Percentiles rank a stretch among this genome's conserved stretches.
Conservation (phyloP, 30 jellyfish, hydroid and myxozoan species). For the Aurelia sp. region DNA sequence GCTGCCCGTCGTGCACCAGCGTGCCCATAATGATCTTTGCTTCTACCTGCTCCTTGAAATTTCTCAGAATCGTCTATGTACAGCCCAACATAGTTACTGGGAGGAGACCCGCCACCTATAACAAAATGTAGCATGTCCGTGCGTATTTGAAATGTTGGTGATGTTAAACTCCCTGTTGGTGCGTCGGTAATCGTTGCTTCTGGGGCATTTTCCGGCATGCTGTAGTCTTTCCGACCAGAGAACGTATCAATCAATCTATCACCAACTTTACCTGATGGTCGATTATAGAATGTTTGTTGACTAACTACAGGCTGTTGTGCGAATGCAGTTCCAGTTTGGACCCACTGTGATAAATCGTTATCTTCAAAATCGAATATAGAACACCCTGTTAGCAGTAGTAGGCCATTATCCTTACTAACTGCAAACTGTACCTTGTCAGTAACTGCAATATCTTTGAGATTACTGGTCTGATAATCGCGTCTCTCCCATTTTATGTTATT, state of each 20-base stretch:
- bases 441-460: neutral
- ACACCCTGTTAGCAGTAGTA: slow-evolving; percentile 45
- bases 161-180: slow-evolving; percentile 51
- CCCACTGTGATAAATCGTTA: slow-evolving; percentile 36
- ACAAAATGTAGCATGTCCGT: slow-evolving; percentile 36
- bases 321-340: slow-evolving; percentile 59
- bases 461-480: slow-evolving; percentile 6
- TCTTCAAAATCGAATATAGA: slow-evolving; percentile 68
- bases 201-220: slow-evolving; percentile 10
- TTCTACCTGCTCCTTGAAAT: slow-evolving; percentile 23
- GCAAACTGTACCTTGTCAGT: slow-evolving; percentile 4
- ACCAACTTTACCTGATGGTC: slow-evolving; percentile 47
- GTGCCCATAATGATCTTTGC: neutral
- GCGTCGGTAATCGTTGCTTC: slow-evolving; percentile 16
- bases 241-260: slow-evolving; percentile 47
- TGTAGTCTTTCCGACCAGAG: slow-evolving; percentile 25
- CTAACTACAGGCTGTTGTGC: slow-evolving; percentile 44
- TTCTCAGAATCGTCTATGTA: slow-evolving; percentile 26
- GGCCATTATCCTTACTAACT: slow-evolving; percentile 9
- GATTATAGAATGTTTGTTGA: neutral
- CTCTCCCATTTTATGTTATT: neutral
- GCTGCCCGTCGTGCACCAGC: slow-evolving; percentile 12
- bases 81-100: slow-evolving; percentile 29
- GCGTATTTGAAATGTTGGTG: slow-evolving; percentile 62
- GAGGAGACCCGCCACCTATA: slow-evolving; percentile 61